Base-by-base conservation (phyloP, 2,797 vertebrate species). In the Vultur gryphus region DNA sequence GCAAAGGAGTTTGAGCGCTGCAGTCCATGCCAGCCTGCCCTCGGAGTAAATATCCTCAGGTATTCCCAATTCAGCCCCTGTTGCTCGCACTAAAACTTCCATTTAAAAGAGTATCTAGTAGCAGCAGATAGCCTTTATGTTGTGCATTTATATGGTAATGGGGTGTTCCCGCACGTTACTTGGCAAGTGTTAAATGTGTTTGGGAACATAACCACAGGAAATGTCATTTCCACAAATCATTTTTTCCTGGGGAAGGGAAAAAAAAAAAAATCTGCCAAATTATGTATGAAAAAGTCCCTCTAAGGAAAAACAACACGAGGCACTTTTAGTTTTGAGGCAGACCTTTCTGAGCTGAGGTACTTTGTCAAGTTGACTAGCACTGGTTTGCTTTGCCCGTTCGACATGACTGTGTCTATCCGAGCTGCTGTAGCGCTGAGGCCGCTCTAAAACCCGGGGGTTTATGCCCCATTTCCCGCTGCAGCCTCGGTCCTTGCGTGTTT, bases 371-470 rank as follows among this genome's bases (percentile, higher is more conserved):
- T 29, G 80, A 44, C 25, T 12, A 26, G n/a, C 16, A 0, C n/a
- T 0, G 6, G 17, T 10, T 39, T 24, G 52, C 9, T 80, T 65
- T 2, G 58, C n/a, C 44, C 17, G 1, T 23, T 35, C 1, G 10
- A 13, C 57, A 5, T 13, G 8, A 15, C 28, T 9, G 23, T 5
- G 55, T 55, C 55, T 10, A 5, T 11, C 24, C 0, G 2, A 70
- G 37, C 49, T 29, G 54, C 55, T 0, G 2, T 3, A 43, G 33
- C 6, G 0, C 25, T 5, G 2, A 49, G 41, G 7, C n/a, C 24
- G 0, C 20, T 6, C 0, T 23, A 4, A 13, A 75, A 18, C 12
- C n/a, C 2, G 0, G 2, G 5, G 10, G 18, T 23, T 52, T 15
- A 5, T 43, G 23, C 28, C 91, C n/a, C 17, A 0, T 75, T n/a